phyloP scores from a whole-genome alignment of 2,113 vertebrate species.

The Tricholaema leucomelas region DNA sequence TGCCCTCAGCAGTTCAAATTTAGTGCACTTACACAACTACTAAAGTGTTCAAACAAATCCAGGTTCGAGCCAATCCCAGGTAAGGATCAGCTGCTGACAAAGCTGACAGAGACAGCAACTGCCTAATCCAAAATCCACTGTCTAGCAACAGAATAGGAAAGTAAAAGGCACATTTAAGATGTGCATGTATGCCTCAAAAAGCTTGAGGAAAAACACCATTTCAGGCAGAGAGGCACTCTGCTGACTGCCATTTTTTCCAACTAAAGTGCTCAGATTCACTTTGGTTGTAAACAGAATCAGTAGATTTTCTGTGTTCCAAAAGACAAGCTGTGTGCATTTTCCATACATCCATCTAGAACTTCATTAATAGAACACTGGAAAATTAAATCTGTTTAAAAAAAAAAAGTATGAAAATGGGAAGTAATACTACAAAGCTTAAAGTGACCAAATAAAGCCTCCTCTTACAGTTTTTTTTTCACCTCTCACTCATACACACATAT shows the following conservation, averaged over 20 bases:
- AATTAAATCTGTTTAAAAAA: neutral
- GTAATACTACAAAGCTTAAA: neutral
- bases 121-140: neutral
- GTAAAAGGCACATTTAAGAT: neutral
- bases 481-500: neutral
- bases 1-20: neutral
- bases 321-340: rapidly evolving
- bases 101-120: neutral
- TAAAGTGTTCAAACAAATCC: neutral
- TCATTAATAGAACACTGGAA: neutral
- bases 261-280: neutral
- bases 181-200: neutral
- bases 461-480: neutral
- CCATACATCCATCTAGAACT: neutral
- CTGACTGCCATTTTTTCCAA: neutral
- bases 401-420: neutral
- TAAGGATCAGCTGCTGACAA: neutral
- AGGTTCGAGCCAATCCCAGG: neutral
- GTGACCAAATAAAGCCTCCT: neutral
- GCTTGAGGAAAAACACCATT: neutral
- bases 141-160: neutral
- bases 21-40: neutral
- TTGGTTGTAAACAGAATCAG: neutral
- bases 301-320: neutral
- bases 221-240: neutral